phyloP scores from a whole-genome alignment of 2,797 vertebrate species.

The Clarias laeviceps region DNA sequence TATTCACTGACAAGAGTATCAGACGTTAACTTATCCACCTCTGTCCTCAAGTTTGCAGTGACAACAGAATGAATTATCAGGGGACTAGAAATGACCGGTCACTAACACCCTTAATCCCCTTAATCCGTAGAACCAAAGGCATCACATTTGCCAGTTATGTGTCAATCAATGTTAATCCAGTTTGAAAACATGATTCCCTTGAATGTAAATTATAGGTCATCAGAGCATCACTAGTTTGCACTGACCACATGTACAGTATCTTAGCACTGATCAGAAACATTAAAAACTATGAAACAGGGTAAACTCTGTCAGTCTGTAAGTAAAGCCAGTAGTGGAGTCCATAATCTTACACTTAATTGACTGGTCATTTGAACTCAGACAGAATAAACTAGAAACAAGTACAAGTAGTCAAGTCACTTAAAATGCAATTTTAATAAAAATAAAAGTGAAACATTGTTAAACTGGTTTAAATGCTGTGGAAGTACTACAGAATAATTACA shows the following conservation, averaged over 20 bases:
- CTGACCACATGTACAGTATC: background rate
- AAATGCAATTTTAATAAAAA: background rate
- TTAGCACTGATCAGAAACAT: background rate
- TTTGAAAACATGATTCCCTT: constrained; percentile 61
- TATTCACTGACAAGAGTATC: constrained; percentile 33
- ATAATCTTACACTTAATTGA: background rate
- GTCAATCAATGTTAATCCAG: constrained; percentile 65
- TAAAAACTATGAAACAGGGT: background rate
- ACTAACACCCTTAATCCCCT: constrained; percentile 61
- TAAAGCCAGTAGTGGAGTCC: background rate
- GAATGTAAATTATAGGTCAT: constrained; percentile 32
- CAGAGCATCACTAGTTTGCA: background rate
- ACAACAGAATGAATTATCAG: constrained; percentile 45
- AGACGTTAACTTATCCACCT: constrained; percentile 39
- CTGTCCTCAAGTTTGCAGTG: constrained; percentile 40
- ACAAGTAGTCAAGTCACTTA: background rate
- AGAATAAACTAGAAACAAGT: background rate
- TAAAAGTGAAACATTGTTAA: background rate
- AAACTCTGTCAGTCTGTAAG: background rate
- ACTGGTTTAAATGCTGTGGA: background rate
- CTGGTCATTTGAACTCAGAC: background rate
- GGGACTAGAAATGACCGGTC: constrained; percentile 52
- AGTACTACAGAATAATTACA: background rate
- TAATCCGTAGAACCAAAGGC: constrained; percentile 58
- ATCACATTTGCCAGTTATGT: constrained; percentile 59